Conservation (phyloP, 2,113 vertebrate species). For the Tetrao urogallus region DNA sequence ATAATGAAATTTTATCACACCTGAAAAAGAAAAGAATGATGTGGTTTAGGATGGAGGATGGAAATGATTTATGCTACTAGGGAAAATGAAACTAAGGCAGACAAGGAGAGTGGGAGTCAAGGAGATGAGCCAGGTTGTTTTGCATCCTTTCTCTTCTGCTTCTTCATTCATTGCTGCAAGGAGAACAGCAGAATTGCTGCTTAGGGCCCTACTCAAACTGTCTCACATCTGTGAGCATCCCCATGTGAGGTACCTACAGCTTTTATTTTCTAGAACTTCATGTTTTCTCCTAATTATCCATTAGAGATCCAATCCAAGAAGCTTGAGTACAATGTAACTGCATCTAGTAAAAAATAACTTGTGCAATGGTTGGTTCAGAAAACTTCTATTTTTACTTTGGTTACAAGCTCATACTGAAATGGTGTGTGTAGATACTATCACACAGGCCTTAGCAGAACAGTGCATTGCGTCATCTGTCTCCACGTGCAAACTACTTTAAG, state of each 20-base stretch:
- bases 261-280: neutral
- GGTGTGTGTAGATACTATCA: neutral
- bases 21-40: constrained; percentile 2
- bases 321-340: neutral
- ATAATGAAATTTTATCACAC: neutral
- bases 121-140: neutral
- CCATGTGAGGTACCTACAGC: neutral
- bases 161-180: neutral
- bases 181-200: neutral
- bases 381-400: neutral
- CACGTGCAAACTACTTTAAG: neutral
- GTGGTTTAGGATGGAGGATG: neutral
- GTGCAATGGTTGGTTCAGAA: neutral
- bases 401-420: neutral
- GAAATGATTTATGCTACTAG: neutral
- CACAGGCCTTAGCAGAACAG: neutral
- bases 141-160: neutral
- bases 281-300: neutral
- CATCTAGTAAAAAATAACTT: neutral
- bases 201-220: neutral
- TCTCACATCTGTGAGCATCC: neutral
- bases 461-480: neutral
- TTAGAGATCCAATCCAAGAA: neutral
- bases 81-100: neutral
- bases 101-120: neutral